Evolutionary conservation across 2,113 vertebrate species (phyloP), one percentile per base, ranked within the genome.

Genomic region (Thunnus maccoyii): DNA sequence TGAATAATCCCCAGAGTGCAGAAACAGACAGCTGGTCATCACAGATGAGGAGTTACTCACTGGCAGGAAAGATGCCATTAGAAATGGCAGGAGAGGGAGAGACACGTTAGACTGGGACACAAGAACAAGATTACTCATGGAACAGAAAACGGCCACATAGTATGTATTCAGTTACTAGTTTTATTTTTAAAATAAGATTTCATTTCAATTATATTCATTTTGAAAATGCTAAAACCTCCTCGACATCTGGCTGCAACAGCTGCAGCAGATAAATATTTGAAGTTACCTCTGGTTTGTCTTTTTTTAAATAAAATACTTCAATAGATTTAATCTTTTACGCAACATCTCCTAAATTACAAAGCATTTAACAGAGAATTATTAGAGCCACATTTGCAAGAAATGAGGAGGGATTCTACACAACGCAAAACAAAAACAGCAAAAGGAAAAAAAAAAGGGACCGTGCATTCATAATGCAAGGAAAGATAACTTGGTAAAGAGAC

Each of bases 181-280:
- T 96, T 99, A 98, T 97, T 99, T 93, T 98, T 98, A 98, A 99
- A 99, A 99, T 99, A 99, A 97, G 95, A 75, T 95, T 95, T 95
- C 97, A 97, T 98, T 97, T 97, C 96, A 95, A 95, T 95, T 91
- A 94, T 96, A 83, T 91, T 96, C 95, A 95, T 96, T 95, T 95
- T 84, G 95, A 97, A 97, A 96, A 96, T 95, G 95, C 95, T 89
- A 88, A 93, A 93, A 88, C 83, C 79, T 90, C 88, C 85, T 91
- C 83, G 87, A 95, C 95, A 92, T 95, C 86, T 90, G 82, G 71
- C 93, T 92, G 94, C 95, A 89, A 80, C 91, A 91, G 58, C 80
- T 80, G 88, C 88, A 86, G 89, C 88, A 89, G 91, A 95, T 96
- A 96, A 96, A 95, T 96, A 95, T 96, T 94, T 88, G 92, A 87